Base-by-base conservation (phyloP, 2,797 vertebrate species). In the Lagorchestes hirsutus region DNA sequence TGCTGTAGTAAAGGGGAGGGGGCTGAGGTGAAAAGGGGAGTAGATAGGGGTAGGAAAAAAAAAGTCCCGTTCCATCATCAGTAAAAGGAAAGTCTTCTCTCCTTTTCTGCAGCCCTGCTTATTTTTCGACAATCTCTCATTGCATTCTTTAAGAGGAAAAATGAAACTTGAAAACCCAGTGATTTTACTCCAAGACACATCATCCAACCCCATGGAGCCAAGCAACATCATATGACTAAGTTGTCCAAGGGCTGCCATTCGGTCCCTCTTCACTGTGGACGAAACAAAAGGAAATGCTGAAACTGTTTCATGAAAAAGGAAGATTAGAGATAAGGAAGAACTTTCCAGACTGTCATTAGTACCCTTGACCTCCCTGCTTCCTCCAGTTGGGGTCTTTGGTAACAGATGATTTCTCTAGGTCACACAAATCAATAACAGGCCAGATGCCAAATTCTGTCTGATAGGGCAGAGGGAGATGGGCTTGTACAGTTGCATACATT, bases 1-100 rank as follows among this genome's bases (percentile, higher is more conserved):
- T 92, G 40, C 90, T 94, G 92, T 57, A 95, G 96, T 91, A 54
- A 87, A 93, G 90, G 90, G 94, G 50, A 40, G 16, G 46, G 74
- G 29, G 54, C 67, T 90, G 40, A 27, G 74, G 74, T 50, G 74
- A 87, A 87, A 87, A 27, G 40, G 40, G 74, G 74, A 46, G 50
- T 90, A 34, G 50, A 57, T 27, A 92, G 57, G 24, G 31, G n/a
- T 82, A 59, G 22, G 67, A 90, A 34, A 82, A 46, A 57, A 55
- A 91, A 93, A 95, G 27, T 28, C 50, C 58, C 28, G 55, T 95
- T 92, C 87, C 29, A 92, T 95, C 54, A 34, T 11, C 22, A 50
- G 40, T 46, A 50, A 46, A 87, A 87, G 9, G 31, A 87, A 27
- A 87, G 22, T 87, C 10, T 50, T 94, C 29, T 74, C 91, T 57